Conservation (phyloP, 2,797 vertebrate genomes). For the Semotilus atromaculatus region DNA sequence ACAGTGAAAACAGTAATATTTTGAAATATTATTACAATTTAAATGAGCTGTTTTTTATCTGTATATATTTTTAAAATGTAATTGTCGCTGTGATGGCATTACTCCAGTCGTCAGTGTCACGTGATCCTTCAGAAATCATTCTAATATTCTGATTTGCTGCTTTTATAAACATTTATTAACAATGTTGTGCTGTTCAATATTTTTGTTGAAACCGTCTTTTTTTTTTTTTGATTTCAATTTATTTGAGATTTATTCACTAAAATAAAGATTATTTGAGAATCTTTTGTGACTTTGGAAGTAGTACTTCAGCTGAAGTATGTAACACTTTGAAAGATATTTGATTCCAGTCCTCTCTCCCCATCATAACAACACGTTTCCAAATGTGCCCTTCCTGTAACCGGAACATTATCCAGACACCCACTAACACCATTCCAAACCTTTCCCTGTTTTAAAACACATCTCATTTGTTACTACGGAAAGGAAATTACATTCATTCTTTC, state of each 20-base stretch:
- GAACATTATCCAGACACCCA: slow-evolving; percentile 47
- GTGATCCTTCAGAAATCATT: background rate
- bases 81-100: too few relatives aligned
- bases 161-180: background rate
- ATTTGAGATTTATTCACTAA: background rate
- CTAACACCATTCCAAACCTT: slow-evolving; percentile 44
- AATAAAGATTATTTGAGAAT: background rate
- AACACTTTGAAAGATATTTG: slow-evolving; percentile 63
- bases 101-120: background rate
- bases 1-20: background rate
- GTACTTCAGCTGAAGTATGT: slow-evolving; percentile 61
- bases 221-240: too few relatives aligned
- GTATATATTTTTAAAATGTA: background rate
- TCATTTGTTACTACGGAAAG: slow-evolving; percentile 62
- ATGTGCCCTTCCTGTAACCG: slow-evolving; percentile 54
- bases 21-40: background rate
- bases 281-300: background rate
- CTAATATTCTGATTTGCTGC: background rate
- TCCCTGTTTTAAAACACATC: slow-evolving; percentile 50
- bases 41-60: background rate
- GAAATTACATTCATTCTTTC: slow-evolving; percentile 64
- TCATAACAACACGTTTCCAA: slow-evolving; percentile 70
- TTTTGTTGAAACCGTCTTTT: too few relatives aligned
- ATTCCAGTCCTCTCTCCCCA: slow-evolving; percentile 60
- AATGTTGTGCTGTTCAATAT: background rate